A percentile compares a stretch with the other conserved stretches of the same genome.
These are phyloP conservation scores for Ursus arctos DNA, from an alignment of 2,113 vertebrate genomes.

Conservation along the genomic window DNA sequence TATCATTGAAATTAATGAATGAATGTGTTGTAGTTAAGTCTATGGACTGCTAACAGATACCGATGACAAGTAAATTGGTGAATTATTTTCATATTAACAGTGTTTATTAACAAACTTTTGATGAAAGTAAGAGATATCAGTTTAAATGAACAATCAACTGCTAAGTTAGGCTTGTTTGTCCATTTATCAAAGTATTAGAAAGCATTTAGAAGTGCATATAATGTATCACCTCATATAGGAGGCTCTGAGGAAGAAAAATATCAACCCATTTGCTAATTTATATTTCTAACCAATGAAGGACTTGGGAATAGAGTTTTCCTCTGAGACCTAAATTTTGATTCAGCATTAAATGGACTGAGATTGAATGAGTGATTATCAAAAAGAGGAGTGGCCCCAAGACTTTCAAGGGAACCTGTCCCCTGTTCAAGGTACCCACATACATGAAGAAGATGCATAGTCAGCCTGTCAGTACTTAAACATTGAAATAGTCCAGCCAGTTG, in stretches of 20 bases:
- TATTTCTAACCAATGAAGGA: neutral
- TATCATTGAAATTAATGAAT: neutral
- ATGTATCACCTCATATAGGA: neutral
- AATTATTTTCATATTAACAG: neutral
- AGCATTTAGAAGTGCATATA: neutral
- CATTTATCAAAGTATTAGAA: conserved; percentile 7
- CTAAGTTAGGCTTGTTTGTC: neutral
- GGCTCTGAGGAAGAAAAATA: neutral
- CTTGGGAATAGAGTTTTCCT: neutral
- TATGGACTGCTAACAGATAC: neutral
- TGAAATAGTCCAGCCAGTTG: neutral
- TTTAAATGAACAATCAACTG: neutral
- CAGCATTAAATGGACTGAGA: neutral
- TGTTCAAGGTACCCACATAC: neutral
- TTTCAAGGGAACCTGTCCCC: neutral
- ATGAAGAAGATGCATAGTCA: neutral
- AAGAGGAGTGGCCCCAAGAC: neutral
- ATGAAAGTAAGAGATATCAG: neutral
- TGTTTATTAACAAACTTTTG: neutral
- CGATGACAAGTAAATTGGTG: neutral
- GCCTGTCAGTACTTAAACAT: neutral
- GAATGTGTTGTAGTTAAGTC: neutral
- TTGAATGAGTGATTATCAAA: neutral
- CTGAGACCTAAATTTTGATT: conserved; percentile 9
- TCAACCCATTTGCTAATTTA: neutral